Base-by-base conservation (phyloP, 2,888 invertebrate genomes). In the Tenthredo mesomela region DNA sequence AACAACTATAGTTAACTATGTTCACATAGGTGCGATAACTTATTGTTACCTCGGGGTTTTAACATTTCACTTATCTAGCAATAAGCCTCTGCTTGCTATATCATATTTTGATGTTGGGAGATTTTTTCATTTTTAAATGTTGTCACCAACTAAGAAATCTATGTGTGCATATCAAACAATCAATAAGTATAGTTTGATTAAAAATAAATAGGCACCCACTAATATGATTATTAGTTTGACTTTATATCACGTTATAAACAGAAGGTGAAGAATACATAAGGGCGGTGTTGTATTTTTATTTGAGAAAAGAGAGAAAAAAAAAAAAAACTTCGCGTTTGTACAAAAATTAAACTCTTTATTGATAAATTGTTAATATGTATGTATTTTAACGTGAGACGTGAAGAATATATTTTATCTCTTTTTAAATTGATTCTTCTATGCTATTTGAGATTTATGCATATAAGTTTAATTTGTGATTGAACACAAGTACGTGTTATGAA, bases 281-380 rank as follows among this genome's bases (percentile, higher is more conserved):
- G 67, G 67, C 25, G 33, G 29, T 12, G 29, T 18, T 29, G 15
- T 67, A 18, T 33, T 3, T 67, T 18, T 67, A 18, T 67, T 33
- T 15, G 4, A 33, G 18, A 33, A 33, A 33, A 33, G 4, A 33
- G 4, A 33, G 4, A 33, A 33, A 33, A 3, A 33, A 33, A 18
- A 33, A 18, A 33, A 33, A 33, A 18, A 12, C 25, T 67, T 33
- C 12, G 54, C 54, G 29, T 67, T 67, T 73, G 73, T 50, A 50
- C 77, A 77, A 54, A 50, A 77, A 77, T n/a, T 50, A 77, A 77
- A 77, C 54, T 54, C 54, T 77, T 50, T 21, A 50, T 77, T 33
- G 12, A 50, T 50, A 54, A 54, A 54, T 77, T 50, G 33, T 54
- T 54, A 77, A 54, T 77, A 54, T 54, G n/a, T 54, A n/a, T n/a